Percentiles rank a stretch among this genome's conserved stretches.
phyloP scores from a whole-genome alignment of 1,140 invertebrate species.

The Maniola jurtina region DNA sequence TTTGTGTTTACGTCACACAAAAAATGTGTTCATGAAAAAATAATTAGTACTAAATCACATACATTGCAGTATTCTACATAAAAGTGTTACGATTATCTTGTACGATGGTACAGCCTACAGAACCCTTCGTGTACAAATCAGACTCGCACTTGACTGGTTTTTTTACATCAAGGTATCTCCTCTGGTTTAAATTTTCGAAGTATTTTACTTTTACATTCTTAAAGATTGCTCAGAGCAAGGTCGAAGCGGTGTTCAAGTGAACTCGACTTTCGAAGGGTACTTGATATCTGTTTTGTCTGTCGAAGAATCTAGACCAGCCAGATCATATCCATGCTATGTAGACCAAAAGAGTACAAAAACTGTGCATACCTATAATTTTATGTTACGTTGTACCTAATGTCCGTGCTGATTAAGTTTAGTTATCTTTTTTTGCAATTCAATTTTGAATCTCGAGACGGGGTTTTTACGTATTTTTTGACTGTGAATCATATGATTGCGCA shows the following conservation, averaged over 20 bases:
- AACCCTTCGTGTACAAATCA: no score
- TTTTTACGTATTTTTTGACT: no score
- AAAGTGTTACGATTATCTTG: no score
- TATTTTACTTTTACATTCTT: slow-evolving; percentile 11
- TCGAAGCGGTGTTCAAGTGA: slow-evolving; percentile 19
- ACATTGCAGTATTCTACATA: no score
- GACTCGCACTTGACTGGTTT: no score
- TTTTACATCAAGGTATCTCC: not conserved
- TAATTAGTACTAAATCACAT: no score
- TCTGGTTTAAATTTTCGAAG: slow-evolving; percentile 17
- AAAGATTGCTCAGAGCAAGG: slow-evolving; percentile 24
- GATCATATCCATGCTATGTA: slow-evolving; percentile 4
- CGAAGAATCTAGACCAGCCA: slow-evolving; percentile 21
- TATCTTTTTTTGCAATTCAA: not conserved
- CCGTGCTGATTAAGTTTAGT: not conserved
- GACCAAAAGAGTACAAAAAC: not conserved
- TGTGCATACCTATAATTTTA: not conserved
- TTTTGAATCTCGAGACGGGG: no score
- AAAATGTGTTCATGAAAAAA: no score
- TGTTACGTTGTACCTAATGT: not conserved
- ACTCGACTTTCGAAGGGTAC: slow-evolving; percentile 27
- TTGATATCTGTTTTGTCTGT: slow-evolving; percentile 27
- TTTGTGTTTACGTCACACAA: no score
- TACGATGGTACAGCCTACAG: no score
- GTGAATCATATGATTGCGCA: no score